phyloP scores from a whole-genome alignment of 2,888 invertebrate species.

The Apodemia duryi region DNA sequence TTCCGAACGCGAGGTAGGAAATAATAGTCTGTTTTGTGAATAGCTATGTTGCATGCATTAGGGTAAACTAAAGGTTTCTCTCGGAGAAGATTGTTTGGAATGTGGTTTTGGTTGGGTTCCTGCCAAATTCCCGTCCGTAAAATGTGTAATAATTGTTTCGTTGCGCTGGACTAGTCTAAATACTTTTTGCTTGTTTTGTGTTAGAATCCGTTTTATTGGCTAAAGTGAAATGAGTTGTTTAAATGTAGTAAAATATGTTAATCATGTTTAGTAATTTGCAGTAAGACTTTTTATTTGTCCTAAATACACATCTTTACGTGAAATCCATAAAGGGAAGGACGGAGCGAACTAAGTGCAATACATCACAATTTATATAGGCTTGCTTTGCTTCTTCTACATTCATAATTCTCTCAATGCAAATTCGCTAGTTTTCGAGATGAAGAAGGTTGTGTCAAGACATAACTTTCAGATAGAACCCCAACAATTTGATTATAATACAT shows the following conservation, averaged over 20 bases:
- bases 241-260: neutral
- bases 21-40: conserved; percentile 29
- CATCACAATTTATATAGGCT: no score
- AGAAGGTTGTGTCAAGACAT: no score
- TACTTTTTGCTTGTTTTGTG: neutral
- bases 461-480: no score
- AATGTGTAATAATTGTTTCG: conserved; percentile 27
- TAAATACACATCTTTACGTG: no score
- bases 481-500: no score
- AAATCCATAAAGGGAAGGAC: no score
- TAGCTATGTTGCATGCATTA: conserved; percentile 31
- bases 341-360: no score
- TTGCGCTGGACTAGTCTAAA: conserved; percentile 17
- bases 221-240: neutral
- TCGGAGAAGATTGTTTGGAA: conserved; percentile 27
- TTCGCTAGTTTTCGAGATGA: no score
- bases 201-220: neutral
- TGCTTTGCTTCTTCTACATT: no score
- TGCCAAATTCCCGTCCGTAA: conserved; percentile 27
- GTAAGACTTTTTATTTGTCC: no score
- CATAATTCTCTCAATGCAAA: no score
- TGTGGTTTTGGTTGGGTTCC: conserved; percentile 28
- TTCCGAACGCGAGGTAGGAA: conserved; percentile 33
- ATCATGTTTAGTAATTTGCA: no score
- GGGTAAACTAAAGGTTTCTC: conserved; percentile 21